Conservation (phyloP, 2,797 vertebrate genomes). For the Eulemur rubriventer region DNA sequence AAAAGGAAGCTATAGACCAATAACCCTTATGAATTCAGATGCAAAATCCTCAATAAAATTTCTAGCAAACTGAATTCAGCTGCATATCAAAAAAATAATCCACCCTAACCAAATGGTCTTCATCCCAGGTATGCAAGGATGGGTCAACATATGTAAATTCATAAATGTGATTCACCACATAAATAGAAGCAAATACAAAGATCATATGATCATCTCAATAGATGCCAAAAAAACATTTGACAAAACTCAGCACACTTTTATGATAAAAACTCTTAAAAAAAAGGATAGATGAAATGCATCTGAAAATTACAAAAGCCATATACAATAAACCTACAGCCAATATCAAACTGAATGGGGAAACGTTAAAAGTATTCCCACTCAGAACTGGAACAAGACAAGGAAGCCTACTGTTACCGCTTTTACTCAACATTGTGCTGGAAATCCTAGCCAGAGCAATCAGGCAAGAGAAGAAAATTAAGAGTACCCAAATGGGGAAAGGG, state of each 20-base stretch:
- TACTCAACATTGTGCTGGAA: background rate
- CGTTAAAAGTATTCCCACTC: background rate
- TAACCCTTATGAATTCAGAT: background rate
- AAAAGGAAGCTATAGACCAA: background rate
- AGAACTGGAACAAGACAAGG: background rate
- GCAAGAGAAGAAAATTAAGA: background rate
- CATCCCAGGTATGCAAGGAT: background rate
- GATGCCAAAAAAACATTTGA: background rate
- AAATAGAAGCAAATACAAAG: background rate
- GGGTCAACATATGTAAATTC: background rate
- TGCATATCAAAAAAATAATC: background rate
- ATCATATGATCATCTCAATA: background rate
- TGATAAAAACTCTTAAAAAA: background rate
- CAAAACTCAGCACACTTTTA: background rate
- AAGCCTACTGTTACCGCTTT: background rate
- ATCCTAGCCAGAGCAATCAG: background rate
- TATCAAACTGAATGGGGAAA: background rate
- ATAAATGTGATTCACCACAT: background rate
- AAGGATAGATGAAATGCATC: background rate
- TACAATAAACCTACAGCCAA: background rate
- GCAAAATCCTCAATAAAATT: background rate
- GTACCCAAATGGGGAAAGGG: background rate
- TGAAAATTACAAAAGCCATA: background rate
- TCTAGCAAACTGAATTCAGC: background rate
- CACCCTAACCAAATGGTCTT: background rate